A percentile compares a stretch with the other conserved stretches of the same genome.
Evolutionary conservation across 23 tunicate genomes (phyloP).

Genomic region (Trididemnum clinides): DNA sequence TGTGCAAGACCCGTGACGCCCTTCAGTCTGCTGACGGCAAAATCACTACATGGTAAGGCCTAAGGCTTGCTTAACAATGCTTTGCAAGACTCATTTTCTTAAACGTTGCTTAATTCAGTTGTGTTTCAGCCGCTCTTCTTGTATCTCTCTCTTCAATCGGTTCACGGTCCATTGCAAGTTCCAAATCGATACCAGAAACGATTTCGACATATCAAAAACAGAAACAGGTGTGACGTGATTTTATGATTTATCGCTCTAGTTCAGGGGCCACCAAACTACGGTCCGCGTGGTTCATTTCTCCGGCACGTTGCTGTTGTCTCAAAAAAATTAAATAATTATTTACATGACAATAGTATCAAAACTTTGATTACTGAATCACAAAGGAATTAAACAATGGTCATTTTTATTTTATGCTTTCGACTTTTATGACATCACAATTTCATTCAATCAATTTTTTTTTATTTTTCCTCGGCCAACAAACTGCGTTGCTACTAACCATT

Average conservation of each 20-base stretch:
- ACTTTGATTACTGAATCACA: not conserved
- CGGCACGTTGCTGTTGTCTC: too few relatives aligned
- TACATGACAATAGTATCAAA: too few relatives aligned
- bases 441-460: not conserved
- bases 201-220: slow-evolving; percentile 16
- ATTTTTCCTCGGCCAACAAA: not conserved
- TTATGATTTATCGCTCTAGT: too few relatives aligned
- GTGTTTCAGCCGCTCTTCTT: slow-evolving; percentile 62
- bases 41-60: not conserved
- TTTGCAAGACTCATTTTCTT: not conserved
- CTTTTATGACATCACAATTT: too few relatives aligned
- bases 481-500: not conserved
- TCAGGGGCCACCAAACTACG: too few relatives aligned
- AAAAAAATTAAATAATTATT: too few relatives aligned
- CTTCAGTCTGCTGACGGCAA: too few relatives aligned
- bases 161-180: slow-evolving; percentile 77
- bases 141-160: slow-evolving; percentile 75
- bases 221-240: slow-evolving; percentile 21
- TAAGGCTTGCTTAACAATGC: not conserved
- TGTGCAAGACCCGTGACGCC: too few relatives aligned
- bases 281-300: too few relatives aligned
- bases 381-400: not conserved
- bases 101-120: not conserved
- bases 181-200: slow-evolving; percentile 35
- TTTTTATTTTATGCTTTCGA: not conserved